Conservation (phyloP, 2,113 vertebrate genomes). For the Salvelinus alpinus region DNA sequence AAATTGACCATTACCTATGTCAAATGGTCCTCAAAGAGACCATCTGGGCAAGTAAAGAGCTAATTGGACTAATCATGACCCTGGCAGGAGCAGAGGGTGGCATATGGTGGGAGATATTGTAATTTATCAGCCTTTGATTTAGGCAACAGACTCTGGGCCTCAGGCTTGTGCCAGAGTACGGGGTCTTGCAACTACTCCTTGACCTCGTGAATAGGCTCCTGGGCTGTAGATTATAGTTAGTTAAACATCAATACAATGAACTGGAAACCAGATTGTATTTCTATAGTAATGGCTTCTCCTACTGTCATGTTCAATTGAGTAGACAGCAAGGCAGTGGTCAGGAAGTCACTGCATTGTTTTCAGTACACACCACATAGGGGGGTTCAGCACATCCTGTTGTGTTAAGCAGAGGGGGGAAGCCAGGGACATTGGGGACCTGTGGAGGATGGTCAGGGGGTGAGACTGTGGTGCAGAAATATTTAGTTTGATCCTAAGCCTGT, state of each 20-base stretch:
- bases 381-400: conserved; percentile 34
- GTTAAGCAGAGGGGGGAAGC: conserved; percentile 23
- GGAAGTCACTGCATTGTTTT: conserved; percentile 20
- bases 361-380: neutral
- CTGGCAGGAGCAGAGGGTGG: neutral
- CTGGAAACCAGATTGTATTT: neutral
- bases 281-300: neutral
- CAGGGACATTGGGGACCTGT: conserved; percentile 5
- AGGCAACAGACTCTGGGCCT: neutral
- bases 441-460: neutral
- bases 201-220: neutral
- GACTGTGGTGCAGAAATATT: neutral
- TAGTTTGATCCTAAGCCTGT: neutral
- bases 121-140: neutral
- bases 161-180: neutral
- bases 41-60: neutral
- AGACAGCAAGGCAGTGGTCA: neutral
- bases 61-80: neutral
- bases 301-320: neutral
- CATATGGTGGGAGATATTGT: neutral
- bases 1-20: neutral
- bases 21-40: neutral
- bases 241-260: neutral
- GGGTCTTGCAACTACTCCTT: neutral
- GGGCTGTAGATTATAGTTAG: neutral